Conservation (phyloP, 2,888 invertebrate genomes). For the Osedax frankpressi region DNA sequence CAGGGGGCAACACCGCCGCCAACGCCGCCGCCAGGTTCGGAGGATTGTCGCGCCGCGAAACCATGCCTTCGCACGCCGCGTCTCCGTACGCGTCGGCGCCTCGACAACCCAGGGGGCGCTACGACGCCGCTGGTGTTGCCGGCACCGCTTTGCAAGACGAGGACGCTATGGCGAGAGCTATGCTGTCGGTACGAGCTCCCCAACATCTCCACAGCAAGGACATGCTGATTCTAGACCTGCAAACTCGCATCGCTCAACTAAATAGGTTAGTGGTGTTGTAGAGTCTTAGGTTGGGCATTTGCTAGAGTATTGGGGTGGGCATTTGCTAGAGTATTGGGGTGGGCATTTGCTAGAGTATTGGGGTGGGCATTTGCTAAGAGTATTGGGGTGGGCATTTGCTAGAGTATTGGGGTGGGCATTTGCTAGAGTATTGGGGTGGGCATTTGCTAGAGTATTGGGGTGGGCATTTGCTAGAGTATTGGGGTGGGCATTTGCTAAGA, state of each 20-base stretch:
- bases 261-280: conserved; percentile 55
- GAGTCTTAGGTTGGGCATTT: no score
- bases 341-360: no score
- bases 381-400: no score
- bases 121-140: not conserved
- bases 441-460: no score
- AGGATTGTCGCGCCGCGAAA: not conserved
- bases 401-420: no score
- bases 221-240: conserved; percentile 41
- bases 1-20: not conserved
- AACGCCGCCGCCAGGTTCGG: no score
- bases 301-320: no score
- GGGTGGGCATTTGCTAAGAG: no score
- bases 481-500: no score
- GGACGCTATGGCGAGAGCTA: conserved; percentile 20
- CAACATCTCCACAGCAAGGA: conserved; percentile 29
- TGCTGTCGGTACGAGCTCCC: conserved; percentile 20
- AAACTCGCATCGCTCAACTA: conserved; percentile 76
- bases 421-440: no score
- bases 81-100: conserved; percentile 31
- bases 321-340: no score
- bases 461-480: no score
- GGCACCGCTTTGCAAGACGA: conserved; percentile 29
- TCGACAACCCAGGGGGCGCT: conserved; percentile 25
- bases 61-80: conserved; percentile 33